Evolutionary conservation across 1,140 invertebrate species (phyloP).

Genomic region (Contarinia nasturtii): DNA sequence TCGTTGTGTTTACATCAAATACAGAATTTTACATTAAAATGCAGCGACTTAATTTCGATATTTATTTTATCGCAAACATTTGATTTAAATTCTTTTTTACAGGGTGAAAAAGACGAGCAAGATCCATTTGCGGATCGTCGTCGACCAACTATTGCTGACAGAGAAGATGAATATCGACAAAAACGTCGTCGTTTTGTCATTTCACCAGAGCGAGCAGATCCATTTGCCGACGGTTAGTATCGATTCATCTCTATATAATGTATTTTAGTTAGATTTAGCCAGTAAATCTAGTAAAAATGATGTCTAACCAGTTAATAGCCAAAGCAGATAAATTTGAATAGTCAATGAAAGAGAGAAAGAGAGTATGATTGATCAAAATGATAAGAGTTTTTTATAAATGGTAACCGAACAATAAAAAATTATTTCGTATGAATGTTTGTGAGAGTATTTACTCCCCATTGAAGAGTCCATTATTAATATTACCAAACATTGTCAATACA

Average conservation of each 20-base stretch:
- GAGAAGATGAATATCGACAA: constrained; percentile 91
- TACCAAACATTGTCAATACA: no score
- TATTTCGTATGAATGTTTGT: no score
- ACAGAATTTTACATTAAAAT: no score
- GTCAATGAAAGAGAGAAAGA: no score
- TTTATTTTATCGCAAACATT: not conserved
- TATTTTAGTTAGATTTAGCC: not conserved
- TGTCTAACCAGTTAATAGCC: no score
- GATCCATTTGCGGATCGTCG: constrained; percentile 92
- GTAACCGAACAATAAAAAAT: no score
- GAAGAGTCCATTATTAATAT: no score
- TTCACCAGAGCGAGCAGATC: constrained; percentile 89
- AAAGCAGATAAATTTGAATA: no score
- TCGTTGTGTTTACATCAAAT: not conserved
- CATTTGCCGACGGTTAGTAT: constrained; percentile 87
- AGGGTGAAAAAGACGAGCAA: constrained; percentile 72
- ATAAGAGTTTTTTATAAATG: no score
- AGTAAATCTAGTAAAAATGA: not conserved
- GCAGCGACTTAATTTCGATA: no score
- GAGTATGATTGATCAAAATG: no score
- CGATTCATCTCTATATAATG: constrained; percentile 7
- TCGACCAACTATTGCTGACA: constrained; percentile 76
- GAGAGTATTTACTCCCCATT: no score
- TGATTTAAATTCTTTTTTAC: constrained; percentile 20
- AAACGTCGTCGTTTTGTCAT: constrained; percentile 77